Percentiles rank a stretch among this genome's conserved stretches.
These are phyloP conservation scores for Paramormyrops hopkinsi DNA, from an alignment of 2,797 vertebrate species.

Conservation along the genomic window DNA sequence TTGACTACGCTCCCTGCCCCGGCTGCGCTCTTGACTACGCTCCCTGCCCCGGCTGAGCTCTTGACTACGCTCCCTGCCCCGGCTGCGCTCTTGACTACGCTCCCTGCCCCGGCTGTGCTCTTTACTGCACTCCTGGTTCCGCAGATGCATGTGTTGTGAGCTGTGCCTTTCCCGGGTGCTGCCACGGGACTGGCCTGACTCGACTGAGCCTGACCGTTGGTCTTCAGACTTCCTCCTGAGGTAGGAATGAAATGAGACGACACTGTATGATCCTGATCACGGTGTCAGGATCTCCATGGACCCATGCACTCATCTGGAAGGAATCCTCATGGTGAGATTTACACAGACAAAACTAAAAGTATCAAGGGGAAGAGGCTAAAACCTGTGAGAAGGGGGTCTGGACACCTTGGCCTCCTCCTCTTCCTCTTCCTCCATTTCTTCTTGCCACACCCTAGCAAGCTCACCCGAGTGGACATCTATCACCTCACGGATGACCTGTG, in stretches of 20 bases:
- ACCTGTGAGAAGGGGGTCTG: constrained; percentile 49
- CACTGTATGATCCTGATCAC: too few relatives aligned
- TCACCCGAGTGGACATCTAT: constrained; percentile 90
- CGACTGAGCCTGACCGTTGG: constrained; percentile 66
- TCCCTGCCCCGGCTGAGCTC: not conserved
- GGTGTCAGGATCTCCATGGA: not conserved
- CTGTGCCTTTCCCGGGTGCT: constrained; percentile 55
- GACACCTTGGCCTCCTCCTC: constrained; percentile 40
- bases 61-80: not conserved
- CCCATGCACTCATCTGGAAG: not conserved
- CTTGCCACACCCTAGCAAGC: constrained; percentile 76
- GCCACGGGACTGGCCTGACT: constrained; percentile 63
- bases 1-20: not conserved
- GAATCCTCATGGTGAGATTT: not conserved
- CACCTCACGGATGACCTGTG: constrained; percentile 89
- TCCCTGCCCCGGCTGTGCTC: constrained; percentile 10
- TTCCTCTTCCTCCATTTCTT: constrained; percentile 54
- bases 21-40: not conserved
- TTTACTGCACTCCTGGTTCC: constrained; percentile 58
- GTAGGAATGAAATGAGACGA: not conserved
- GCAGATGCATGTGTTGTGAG: constrained; percentile 53
- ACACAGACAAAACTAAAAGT: not conserved
- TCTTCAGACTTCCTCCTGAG: constrained; percentile 45
- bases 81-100: not conserved
- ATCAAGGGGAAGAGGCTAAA: not conserved